These are phyloP conservation scores for Myanophis thanlyinensis DNA, from an alignment of 2,113 vertebrate genomes.

Conservation along the genomic window DNA sequence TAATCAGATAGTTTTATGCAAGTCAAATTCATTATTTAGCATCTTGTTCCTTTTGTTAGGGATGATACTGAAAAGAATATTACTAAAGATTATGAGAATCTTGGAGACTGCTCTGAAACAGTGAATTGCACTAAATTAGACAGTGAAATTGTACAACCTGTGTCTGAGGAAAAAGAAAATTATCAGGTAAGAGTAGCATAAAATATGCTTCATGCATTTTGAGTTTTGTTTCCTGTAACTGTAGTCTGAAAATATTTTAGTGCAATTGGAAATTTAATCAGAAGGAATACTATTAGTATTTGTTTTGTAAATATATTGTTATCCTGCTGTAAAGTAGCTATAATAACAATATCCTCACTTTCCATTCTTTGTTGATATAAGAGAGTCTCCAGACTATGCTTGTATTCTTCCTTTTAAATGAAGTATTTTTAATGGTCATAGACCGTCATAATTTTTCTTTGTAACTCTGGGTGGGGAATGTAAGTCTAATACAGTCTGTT, in stretches of 20 bases:
- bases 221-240: neutral
- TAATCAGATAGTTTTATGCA: neutral
- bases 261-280: neutral
- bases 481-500: neutral
- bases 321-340: neutral
- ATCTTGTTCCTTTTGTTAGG: constrained; percentile 59
- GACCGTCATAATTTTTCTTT: neutral
- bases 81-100: constrained; percentile 65
- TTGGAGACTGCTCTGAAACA: constrained; percentile 68
- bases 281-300: neutral
- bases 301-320: neutral
- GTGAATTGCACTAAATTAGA: constrained; percentile 68
- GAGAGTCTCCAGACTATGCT: neutral
- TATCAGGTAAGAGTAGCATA: constrained; percentile 68
- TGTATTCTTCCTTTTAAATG: neutral
- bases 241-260: neutral
- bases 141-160: constrained; percentile 66
- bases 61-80: constrained; percentile 71
- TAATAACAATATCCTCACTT: neutral
- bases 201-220: neutral
- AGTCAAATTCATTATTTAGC: neutral
- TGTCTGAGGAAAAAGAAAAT: constrained; percentile 71
- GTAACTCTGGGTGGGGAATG: neutral
- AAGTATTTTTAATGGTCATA: neutral
- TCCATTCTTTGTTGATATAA: neutral